Evolutionary conservation across 2,888 invertebrate genomes (phyloP).

Genomic region (Pyrocoelia pectoralis): DNA sequence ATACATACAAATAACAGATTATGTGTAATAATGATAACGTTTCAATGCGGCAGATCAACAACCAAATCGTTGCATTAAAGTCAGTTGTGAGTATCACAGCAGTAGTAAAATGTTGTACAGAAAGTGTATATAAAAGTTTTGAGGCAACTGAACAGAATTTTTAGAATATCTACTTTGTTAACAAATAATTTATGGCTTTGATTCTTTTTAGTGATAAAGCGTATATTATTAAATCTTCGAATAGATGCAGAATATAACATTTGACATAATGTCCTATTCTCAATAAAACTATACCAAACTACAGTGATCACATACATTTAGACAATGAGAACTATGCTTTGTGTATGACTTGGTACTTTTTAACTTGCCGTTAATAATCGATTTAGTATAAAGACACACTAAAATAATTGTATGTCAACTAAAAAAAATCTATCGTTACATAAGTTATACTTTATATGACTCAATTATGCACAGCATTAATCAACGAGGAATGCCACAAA

Average conservation of each 20-base stretch:
- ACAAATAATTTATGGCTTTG: constrained; percentile 19
- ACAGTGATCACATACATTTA: constrained; percentile 56
- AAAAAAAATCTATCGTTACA: constrained; percentile 32
- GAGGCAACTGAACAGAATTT: constrained; percentile 20
- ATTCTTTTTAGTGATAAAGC: constrained; percentile 34
- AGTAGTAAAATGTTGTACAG: constrained; percentile 55
- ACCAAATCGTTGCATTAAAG: constrained; percentile 24
- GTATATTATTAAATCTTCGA: constrained; percentile 27
- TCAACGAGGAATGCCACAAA: constrained; percentile 48
- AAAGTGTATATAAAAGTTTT: constrained; percentile 34
- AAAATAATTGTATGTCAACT: too few relatives aligned
- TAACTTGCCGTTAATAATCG: constrained; percentile 52
- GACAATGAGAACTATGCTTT: constrained; percentile 53
- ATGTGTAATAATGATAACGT: constrained; percentile 17
- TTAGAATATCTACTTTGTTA: constrained; percentile 27
- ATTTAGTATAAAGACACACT: constrained; percentile 37
- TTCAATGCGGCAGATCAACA: constrained; percentile 16
- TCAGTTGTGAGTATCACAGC: constrained; percentile 55
- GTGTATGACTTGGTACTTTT: constrained; percentile 48
- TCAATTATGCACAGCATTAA: constrained; percentile 31
- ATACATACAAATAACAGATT: constrained; percentile 26
- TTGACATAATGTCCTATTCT: constrained; percentile 19
- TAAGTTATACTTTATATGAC: constrained; percentile 23
- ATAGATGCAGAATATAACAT: constrained; percentile 35
- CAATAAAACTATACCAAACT: constrained; percentile 40